Percentiles rank a stretch among this genome's conserved stretches.
Conservation (phyloP, 2,797 vertebrate genomes). For the Pyrocephalus nanus region DNA sequence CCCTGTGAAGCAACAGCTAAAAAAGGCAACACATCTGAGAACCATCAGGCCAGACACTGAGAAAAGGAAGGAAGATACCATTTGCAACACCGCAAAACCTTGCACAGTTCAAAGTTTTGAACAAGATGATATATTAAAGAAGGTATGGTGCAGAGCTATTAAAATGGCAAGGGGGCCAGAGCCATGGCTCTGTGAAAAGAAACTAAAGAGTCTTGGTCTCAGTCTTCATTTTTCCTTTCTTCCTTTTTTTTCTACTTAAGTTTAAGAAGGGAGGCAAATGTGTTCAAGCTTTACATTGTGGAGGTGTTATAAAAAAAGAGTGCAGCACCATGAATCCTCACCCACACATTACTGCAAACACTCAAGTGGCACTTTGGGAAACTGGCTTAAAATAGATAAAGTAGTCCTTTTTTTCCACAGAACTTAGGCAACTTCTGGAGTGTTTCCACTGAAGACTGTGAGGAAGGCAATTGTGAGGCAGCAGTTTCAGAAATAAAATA, state of each 20-base stretch:
- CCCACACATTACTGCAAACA: neutral
- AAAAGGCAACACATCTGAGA: neutral
- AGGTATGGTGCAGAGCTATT: rapidly evolving
- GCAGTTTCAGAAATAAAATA: neutral
- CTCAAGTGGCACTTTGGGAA: neutral
- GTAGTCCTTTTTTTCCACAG: neutral
- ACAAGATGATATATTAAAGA: neutral
- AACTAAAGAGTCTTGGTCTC: neutral
- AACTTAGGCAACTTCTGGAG: neutral
- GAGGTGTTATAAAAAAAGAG: neutral
- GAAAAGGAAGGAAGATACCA: neutral
- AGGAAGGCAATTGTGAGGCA: neutral
- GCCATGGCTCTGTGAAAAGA: neutral
- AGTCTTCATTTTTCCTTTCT: neutral
- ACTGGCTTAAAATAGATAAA: neutral
- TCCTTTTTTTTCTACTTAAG: neutral
- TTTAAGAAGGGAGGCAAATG: neutral
- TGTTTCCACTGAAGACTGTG: neutral
- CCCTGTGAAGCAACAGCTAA: neutral
- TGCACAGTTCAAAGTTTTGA: neutral
- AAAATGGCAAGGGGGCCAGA: neutral
- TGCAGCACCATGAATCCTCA: neutral
- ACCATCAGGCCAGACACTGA: neutral
- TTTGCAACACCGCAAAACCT: neutral
- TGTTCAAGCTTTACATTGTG: neutral